Evolutionary conservation across 1,140 invertebrate species (phyloP).

Genomic region (Caenorhabditis latens): DNA sequence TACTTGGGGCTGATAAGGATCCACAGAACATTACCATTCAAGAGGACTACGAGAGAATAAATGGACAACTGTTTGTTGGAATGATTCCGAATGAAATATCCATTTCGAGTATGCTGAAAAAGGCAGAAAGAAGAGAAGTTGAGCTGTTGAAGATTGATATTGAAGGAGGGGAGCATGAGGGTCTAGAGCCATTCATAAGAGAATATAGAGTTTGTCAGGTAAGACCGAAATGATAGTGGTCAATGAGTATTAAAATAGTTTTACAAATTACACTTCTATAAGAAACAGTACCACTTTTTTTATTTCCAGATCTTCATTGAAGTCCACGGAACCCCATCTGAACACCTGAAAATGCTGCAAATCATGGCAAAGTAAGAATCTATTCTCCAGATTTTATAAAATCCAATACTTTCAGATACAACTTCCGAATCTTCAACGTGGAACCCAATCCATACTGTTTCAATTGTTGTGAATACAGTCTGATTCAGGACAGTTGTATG

Average conservation of each 20-base stretch:
- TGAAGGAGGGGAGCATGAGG: not conserved
- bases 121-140: not conserved
- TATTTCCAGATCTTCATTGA: constrained; percentile 11
- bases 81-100: not conserved
- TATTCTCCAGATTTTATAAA: not conserved
- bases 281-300: too few relatives aligned
- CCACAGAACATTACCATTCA: not conserved
- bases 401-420: not conserved
- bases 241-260: too few relatives aligned
- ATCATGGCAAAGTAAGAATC: not conserved
- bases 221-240: too few relatives aligned
- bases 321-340: not conserved
- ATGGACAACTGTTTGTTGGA: constrained; percentile 3
- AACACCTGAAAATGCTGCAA: not conserved
- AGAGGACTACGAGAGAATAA: not conserved
- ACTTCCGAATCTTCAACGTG: constrained; percentile 9
- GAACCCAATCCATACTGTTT: not conserved
- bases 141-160: not conserved
- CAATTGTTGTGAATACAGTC: not conserved
- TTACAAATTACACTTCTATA: too few relatives aligned
- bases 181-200: not conserved
- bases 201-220: constrained; percentile 7
- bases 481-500: not conserved
- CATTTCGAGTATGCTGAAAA: not conserved
- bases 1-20: constrained; percentile 11